Percentiles rank a stretch among this genome's conserved stretches.
These are phyloP conservation scores for Scrobipalpa costella DNA, from an alignment of 2,888 invertebrate genomes.

Conservation along the genomic window DNA sequence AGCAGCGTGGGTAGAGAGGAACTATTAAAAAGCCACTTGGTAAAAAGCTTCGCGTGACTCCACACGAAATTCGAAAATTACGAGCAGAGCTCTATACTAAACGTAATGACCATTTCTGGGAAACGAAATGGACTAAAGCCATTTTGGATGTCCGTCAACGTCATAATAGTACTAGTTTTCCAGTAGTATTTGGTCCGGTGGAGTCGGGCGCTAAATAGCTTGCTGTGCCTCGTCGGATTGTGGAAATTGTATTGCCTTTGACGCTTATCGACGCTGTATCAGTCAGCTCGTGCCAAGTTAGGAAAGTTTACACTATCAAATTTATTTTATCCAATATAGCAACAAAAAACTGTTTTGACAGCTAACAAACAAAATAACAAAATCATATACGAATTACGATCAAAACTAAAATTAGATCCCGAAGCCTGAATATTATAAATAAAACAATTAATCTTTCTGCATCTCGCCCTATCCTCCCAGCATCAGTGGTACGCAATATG, in stretches of 20 bases:
- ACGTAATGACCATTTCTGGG: conserved; percentile 16
- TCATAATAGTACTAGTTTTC: background rate
- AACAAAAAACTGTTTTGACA: no score
- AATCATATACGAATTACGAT: no score
- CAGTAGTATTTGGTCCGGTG: background rate
- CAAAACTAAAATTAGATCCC: no score
- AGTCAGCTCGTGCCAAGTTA: no score
- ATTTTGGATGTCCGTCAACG: background rate
- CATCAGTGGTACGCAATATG: conserved; percentile 46
- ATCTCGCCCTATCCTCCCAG: background rate
- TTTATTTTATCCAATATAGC: no score
- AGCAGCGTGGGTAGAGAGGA: background rate
- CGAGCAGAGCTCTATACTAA: conserved; percentile 5
- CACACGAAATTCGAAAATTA: conserved; percentile 17
- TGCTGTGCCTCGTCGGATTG: no score
- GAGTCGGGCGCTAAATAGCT: no score
- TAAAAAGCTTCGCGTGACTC: conserved; percentile 19
- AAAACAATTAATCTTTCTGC: background rate
- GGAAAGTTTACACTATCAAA: no score
- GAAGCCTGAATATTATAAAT: no score
- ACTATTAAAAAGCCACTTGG: conserved; percentile 13
- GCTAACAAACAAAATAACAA: no score
- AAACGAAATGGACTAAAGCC: background rate
- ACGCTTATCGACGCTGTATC: no score
- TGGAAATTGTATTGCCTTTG: no score